Base-by-base conservation (phyloP, 2,888 invertebrate species). In the Epinotia brunnichana region DNA sequence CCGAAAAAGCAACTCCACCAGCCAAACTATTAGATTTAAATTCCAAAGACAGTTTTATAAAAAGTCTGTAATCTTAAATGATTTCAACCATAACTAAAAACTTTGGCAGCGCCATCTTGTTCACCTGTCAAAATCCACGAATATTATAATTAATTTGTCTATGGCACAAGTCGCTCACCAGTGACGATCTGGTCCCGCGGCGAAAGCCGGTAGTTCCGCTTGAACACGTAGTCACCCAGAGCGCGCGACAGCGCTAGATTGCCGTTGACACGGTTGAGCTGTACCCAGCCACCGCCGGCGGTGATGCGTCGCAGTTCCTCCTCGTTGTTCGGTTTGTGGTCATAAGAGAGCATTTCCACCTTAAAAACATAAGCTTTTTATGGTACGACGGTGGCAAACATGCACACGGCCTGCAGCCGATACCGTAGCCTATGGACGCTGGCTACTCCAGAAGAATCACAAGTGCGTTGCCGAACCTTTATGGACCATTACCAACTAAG, bases 171-270 rank as follows among this genome's bases (percentile, higher is more conserved):
- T 13, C 13, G 21, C 21, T 60, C 51, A 98, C 98, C 98, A 85
- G 98, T 99, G 63, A 99, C 99, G 81, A 99, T 98, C 94, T 99
- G 99, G 87, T 99, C 98, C 88, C 98, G 97, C 4, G 98, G 95
- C 72, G 95, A 94, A 86, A 97, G 96, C 73, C 95, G 94, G 69
- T 96, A 95, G 90, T 99, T 99, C 79, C 96, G 95, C 90, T 99
- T 99, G 91, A 99, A 99, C 74, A 97, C 96, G 89, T 98, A 99
- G 91, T 99, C 99, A 0, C 99, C 99, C 1, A 99, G 94, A 0
- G 99, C 99, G 78, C 99, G 94, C 1, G 99, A 99, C 63, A 99
- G 92, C 1, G 99, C 99, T 77, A 99, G 94, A 92, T 98, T 98
- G 1, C 99, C 99, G 90, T 99, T 99, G n/a, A 99, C 99, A 79